Percentiles rank a stretch among this genome's conserved stretches.
Conservation (phyloP, 2,113 vertebrate species). For the Beaufortia kweichowensis region DNA sequence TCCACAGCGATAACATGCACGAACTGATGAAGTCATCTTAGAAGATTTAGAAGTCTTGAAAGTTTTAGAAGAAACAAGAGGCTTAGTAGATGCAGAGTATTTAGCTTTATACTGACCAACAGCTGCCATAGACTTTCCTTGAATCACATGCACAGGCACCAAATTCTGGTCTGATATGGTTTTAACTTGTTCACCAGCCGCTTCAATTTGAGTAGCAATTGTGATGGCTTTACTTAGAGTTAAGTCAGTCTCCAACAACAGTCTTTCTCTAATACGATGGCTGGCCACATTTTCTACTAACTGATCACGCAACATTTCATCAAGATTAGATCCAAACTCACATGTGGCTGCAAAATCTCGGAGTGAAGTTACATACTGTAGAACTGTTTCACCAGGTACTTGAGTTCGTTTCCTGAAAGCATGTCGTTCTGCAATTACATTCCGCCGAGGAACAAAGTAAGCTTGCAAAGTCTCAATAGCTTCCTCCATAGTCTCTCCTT, state of each 20-base stretch:
- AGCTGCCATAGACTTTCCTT: too few relatives aligned
- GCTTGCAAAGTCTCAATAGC: too few relatives aligned
- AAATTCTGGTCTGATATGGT: background rate
- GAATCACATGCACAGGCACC: background rate
- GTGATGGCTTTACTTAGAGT: constrained; percentile 1
- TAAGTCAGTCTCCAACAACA: constrained; percentile 9
- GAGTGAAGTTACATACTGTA: background rate
- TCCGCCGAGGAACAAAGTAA: too few relatives aligned
- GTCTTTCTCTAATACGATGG: background rate
- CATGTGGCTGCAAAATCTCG: background rate
- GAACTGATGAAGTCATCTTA: too few relatives aligned
- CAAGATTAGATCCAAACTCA: background rate
- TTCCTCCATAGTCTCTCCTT: too few relatives aligned
- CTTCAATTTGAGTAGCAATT: background rate
- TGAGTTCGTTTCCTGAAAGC: background rate
- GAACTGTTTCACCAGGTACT: background rate
- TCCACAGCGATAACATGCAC: constrained; percentile 12
- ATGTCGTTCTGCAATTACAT: too few relatives aligned
- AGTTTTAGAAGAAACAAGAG: too few relatives aligned
- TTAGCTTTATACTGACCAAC: too few relatives aligned
- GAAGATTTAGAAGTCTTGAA: too few relatives aligned
- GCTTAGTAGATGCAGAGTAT: too few relatives aligned
- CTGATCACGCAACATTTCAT: too few relatives aligned
- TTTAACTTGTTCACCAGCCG: background rate
- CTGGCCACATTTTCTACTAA: constrained; percentile 2